phyloP scores from a whole-genome alignment of 2,113 vertebrate species.

The Orycteropus afer region DNA sequence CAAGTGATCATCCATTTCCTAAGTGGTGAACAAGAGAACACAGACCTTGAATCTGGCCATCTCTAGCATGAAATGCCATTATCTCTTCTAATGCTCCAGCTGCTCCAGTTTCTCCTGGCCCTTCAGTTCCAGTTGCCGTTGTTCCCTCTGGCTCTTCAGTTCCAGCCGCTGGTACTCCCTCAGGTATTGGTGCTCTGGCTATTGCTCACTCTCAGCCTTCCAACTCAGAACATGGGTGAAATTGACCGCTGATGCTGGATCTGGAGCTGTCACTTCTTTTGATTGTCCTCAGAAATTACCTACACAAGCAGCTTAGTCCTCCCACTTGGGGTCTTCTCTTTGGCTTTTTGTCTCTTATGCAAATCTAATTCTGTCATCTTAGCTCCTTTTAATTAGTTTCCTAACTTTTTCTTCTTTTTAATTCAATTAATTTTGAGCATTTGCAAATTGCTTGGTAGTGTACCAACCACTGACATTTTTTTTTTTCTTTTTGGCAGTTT shows the following conservation, averaged over 20 bases:
- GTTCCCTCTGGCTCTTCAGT: constrained; percentile 76
- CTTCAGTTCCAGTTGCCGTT: constrained; percentile 80
- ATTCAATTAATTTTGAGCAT: constrained; percentile 77
- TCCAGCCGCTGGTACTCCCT: constrained; percentile 79
- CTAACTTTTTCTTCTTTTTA: constrained; percentile 68
- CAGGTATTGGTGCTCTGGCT: constrained; percentile 78
- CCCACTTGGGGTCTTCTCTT: constrained; percentile 67
- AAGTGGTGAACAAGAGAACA: constrained; percentile 16
- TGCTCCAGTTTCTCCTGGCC: constrained; percentile 79
- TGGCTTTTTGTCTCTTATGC: constrained; percentile 71
- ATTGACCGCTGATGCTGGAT: constrained; percentile 53
- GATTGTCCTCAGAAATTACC: constrained; percentile 68
- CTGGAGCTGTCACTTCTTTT: constrained; percentile 61
- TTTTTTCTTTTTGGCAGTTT: constrained; percentile 56
- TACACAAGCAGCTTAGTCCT: constrained; percentile 45
- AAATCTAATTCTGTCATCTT: constrained; percentile 70
- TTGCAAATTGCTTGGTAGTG: constrained; percentile 63
- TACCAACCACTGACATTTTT: constrained; percentile 70
- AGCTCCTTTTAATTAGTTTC: constrained; percentile 71
- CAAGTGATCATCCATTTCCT: background rate
- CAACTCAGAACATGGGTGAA: constrained; percentile 15
- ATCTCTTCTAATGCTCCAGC: constrained; percentile 82
- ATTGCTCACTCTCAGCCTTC: constrained; percentile 41
- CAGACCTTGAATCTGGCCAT: constrained; percentile 62
- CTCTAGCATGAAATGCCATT: constrained; percentile 79